Conservation (phyloP, 2,888 invertebrate genomes). For the Coenonympha arcania region DNA sequence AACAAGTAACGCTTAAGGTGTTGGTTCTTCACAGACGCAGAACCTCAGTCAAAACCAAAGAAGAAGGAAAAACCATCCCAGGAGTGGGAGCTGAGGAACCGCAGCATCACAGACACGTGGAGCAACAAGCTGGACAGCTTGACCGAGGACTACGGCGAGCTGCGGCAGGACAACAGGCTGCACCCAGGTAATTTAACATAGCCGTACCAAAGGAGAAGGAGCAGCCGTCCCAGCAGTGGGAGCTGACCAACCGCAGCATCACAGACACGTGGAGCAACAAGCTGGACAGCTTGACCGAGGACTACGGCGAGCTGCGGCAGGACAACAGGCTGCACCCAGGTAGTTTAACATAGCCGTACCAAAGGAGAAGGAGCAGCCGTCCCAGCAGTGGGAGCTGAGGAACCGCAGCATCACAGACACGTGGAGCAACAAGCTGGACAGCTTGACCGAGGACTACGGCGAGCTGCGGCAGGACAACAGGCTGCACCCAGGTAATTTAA, state of each 20-base stretch:
- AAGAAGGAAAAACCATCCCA: constrained; percentile 34
- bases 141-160: constrained; percentile 41
- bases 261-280: constrained; percentile 40
- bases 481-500: constrained; percentile 55
- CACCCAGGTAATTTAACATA: constrained; percentile 59
- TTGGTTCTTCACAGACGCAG: not conserved
- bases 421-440: constrained; percentile 37
- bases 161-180: constrained; percentile 51
- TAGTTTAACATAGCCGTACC: too few species aligned
- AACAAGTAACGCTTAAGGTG: too few species aligned
- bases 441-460: constrained; percentile 36
- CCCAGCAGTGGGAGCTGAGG: constrained; percentile 53
- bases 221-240: too few species aligned
- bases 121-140: constrained; percentile 33
- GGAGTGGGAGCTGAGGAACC: constrained; percentile 49
- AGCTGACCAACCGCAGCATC: constrained; percentile 35
- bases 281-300: constrained; percentile 31
- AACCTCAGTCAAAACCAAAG: not conserved
- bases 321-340: constrained; percentile 61
- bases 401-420: constrained; percentile 37
- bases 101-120: constrained; percentile 42
- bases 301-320: constrained; percentile 46
- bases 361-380: constrained; percentile 29
- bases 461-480: constrained; percentile 54
- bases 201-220: too few species aligned